These are phyloP conservation scores for Danaus plexippus DNA, from an alignment of 1,140 invertebrate species.

Conservation along the genomic window DNA sequence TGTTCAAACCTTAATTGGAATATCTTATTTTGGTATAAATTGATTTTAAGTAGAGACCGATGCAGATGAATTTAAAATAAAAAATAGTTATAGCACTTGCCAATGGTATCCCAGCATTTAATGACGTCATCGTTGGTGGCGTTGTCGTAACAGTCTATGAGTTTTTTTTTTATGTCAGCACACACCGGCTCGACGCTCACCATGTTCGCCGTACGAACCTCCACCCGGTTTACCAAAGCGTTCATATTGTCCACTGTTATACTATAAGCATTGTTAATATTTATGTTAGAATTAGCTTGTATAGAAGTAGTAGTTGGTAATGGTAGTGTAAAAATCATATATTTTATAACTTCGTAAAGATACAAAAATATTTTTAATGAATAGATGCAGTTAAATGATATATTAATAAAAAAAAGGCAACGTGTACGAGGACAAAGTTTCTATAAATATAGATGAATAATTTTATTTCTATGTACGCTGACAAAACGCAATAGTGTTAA, in stretches of 20 bases:
- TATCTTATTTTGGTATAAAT: too few species aligned
- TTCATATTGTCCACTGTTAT: constrained; percentile 46
- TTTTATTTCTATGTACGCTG: too few species aligned
- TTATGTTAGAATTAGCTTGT: neutral
- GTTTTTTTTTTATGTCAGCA: constrained; percentile 30
- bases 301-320: neutral
- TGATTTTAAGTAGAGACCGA: too few species aligned
- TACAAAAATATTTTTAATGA: neutral
- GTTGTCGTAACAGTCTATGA: constrained; percentile 43
- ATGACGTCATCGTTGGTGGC: constrained; percentile 12
- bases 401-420: constrained; percentile 2
- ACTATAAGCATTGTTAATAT: constrained; percentile 23
- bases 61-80: too few species aligned
- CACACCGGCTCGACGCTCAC: constrained; percentile 42
- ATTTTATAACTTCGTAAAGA: neutral
- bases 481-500: too few species aligned
- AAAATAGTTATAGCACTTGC: constrained; percentile 18
- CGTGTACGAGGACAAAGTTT: too few species aligned
- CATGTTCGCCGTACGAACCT: constrained; percentile 45
- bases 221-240: constrained; percentile 40
- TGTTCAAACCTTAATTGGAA: too few species aligned
- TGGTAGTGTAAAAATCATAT: neutral
- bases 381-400: constrained; percentile 4
- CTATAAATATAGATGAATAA: too few species aligned
- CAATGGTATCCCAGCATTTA: constrained; percentile 41